A percentile compares a stretch with the other conserved stretches of the same genome.
Conservation (phyloP, 2,797 vertebrate genomes). For the Macrochelys suwanniensis region DNA sequence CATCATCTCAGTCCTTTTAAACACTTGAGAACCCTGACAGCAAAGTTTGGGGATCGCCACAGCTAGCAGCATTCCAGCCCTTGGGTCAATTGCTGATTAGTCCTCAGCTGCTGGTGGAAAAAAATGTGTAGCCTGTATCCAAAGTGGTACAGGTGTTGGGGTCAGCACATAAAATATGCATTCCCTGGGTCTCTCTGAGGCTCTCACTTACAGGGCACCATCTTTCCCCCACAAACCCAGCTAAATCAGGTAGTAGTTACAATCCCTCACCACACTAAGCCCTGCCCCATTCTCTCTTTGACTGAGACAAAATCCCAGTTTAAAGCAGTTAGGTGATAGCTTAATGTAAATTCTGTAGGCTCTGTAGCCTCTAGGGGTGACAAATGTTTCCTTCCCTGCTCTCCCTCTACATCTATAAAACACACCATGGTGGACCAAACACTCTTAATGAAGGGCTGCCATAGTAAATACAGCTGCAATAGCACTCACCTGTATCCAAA, state of each 20-base stretch:
- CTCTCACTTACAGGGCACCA: too few species aligned
- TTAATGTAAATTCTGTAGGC: neutral
- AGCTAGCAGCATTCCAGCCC: neutral
- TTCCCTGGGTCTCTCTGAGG: neutral
- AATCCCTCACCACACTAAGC: neutral
- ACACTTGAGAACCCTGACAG: too few species aligned
- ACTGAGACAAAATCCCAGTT: neutral
- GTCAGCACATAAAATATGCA: neutral
- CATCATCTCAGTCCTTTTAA: too few species aligned
- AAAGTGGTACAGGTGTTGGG: neutral
- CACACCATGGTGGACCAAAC: neutral
- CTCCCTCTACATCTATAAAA: neutral
- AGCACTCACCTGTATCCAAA: neutral
- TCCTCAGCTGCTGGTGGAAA: neutral
- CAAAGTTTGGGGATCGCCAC: too few species aligned
- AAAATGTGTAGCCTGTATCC: neutral
- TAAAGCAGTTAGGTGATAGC: neutral
- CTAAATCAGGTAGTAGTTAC: neutral
- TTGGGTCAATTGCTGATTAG: too few species aligned
- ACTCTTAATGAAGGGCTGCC: neutral
- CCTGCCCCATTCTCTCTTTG: neutral
- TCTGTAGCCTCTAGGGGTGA: neutral
- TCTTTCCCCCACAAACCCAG: neutral
- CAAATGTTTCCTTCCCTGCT: neutral
- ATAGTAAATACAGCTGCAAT: neutral